Evolutionary conservation across 2,888 invertebrate genomes (phyloP).

Genomic region (Cosmopolites sordidus): DNA sequence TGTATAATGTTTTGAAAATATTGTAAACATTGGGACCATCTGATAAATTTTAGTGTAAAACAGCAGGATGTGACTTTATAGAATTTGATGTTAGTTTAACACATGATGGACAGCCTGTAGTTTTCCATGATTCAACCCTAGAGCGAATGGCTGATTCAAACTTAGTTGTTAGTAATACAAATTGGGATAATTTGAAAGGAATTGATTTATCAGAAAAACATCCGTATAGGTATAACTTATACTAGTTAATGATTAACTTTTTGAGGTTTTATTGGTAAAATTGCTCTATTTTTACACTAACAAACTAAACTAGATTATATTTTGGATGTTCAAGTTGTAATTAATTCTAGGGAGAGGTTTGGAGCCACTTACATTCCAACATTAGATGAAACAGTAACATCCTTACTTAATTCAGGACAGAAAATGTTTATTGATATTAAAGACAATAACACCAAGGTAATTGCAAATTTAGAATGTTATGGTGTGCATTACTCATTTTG

Average conservation of each 20-base stretch:
- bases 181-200: slow-evolving; percentile 59
- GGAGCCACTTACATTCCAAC: slow-evolving; percentile 59
- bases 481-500: too few relatives aligned
- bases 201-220: slow-evolving; percentile 66
- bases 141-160: slow-evolving; percentile 60
- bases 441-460: slow-evolving; percentile 59
- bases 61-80: slow-evolving; percentile 66
- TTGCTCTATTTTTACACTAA: too few relatives aligned
- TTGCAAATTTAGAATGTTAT: neutral
- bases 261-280: too few relatives aligned
- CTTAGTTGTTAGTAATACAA: slow-evolving; percentile 54
- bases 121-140: slow-evolving; percentile 71
- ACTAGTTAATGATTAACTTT: too few relatives aligned
- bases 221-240: slow-evolving; percentile 63
- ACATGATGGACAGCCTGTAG: slow-evolving; percentile 67
- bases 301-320: neutral
- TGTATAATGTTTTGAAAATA: too few relatives aligned
- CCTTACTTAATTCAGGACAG: slow-evolving; percentile 61
- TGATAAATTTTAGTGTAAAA: slow-evolving; percentile 56
- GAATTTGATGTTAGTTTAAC: slow-evolving; percentile 75
- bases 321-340: slow-evolving; percentile 10
- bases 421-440: slow-evolving; percentile 78
- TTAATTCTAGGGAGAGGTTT: slow-evolving; percentile 57
- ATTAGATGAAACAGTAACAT: slow-evolving; percentile 65
- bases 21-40: too few relatives aligned